Evolutionary conservation across 1,140 invertebrate species (phyloP).

Genomic region (Eriocheir sinensis): DNA sequence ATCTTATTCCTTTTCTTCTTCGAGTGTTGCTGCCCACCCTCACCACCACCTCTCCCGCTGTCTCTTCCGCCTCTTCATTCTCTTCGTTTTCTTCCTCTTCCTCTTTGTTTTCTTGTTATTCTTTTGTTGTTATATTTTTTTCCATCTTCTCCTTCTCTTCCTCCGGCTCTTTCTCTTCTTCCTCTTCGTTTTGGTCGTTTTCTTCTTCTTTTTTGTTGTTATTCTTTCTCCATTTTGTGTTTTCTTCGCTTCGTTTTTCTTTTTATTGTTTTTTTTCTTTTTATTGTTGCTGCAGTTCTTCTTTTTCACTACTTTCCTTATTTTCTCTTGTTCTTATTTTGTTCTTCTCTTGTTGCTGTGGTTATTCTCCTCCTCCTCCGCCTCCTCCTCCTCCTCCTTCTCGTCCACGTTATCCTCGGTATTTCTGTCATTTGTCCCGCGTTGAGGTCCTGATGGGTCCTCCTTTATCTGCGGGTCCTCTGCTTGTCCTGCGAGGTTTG

Average conservation of each 20-base stretch:
- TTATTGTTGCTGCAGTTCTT: too few relatives aligned
- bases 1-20: too few relatives aligned
- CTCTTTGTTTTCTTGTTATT: too few relatives aligned
- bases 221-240: too few relatives aligned
- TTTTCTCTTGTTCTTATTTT: neutral
- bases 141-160: neutral
- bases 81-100: neutral
- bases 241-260: too few relatives aligned
- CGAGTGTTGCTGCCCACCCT: too few relatives aligned
- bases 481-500: neutral
- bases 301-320: too few relatives aligned
- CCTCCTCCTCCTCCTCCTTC: neutral
- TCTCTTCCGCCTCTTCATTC: neutral
- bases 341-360: neutral
- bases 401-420: neutral
- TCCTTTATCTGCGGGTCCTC: conserved; percentile 38
- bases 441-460: neutral
- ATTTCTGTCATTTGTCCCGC: neutral
- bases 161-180: neutral
- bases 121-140: too few relatives aligned
- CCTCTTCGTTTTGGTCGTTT: neutral
- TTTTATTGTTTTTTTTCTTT: too few relatives aligned
- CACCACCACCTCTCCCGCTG: neutral
- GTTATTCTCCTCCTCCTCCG: conserved; percentile 24
- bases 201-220: too few relatives aligned